Base-by-base conservation (phyloP, 2,888 invertebrate species). In the Hoplodrina blanda region DNA sequence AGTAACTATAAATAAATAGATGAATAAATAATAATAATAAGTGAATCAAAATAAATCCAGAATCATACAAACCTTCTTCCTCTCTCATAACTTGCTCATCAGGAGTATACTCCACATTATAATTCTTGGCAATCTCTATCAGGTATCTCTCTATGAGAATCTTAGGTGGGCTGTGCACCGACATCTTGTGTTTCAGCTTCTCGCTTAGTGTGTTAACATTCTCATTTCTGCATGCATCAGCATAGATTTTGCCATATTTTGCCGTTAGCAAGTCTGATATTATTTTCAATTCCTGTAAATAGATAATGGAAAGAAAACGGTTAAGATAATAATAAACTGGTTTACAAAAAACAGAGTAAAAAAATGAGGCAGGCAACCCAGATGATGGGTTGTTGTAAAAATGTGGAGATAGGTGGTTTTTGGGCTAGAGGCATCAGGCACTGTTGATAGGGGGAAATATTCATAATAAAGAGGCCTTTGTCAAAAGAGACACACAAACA, bases 91-190 rank as follows among this genome's bases (percentile, higher is more conserved):
- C 97, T 93, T 98, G 98, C 80, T 98, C 98, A 96, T 99, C 99
- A 0, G 99, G 99, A 80, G 98, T 98, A 92, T 99, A 99, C 61
- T 98, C 97, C 61, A 99, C 98, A 92, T 99, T 98, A 90, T 99
- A 99, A 87, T 98, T 98, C 92, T 98, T 99, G 1, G 99, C 99
- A 85, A 99, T 99, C 95, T 99, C 99, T 86, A 99, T 98, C 84
- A 99, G 95, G 86, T 97, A 99, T 90, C 98, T 98, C 91, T 99
- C 99, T 10, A 99, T 98, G 20, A 99, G 96, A 66, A 99, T 95
- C 91, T 99, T 99, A 0, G 99, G 98, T 4, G 99, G 99, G 46
- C 99, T 99, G 85, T 99, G 98, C 11, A 99, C 97, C 33, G 98
- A 98, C 93, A 99, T 96, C 95, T 99, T 99, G 88, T 99, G 98